phyloP scores from a whole-genome alignment of 2,888 invertebrate species.

The Meloe dianella region DNA sequence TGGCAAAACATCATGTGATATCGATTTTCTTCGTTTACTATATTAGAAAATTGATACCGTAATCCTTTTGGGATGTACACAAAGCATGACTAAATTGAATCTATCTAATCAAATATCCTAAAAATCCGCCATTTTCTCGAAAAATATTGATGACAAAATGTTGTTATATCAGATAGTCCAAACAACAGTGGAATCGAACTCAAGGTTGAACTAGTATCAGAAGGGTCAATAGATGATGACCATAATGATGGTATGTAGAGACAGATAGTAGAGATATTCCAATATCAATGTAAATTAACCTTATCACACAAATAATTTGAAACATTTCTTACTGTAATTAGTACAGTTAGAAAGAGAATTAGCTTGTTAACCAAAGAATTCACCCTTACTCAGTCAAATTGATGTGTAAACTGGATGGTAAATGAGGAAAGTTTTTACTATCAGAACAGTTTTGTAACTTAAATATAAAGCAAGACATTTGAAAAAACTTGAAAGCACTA shows the following conservation, averaged over 20 bases:
- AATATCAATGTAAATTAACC: background rate
- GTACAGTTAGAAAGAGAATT: background rate
- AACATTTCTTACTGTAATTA: background rate
- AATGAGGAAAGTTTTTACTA: background rate
- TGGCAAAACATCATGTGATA: background rate
- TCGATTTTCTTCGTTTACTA: background rate
- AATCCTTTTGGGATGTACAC: background rate
- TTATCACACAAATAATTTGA: background rate
- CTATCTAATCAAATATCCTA: background rate
- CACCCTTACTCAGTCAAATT: background rate
- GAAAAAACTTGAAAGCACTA: background rate
- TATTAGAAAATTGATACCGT: background rate
- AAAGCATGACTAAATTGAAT: conserved; percentile 14
- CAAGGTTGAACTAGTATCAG: conserved; percentile 30
- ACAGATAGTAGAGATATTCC: background rate
- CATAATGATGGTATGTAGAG: conserved; percentile 27
- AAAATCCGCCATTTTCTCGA: background rate
- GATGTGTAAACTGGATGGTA: background rate
- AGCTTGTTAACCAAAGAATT: background rate
- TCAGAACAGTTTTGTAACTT: background rate
- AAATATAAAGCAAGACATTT: background rate
- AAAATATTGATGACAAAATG: background rate
- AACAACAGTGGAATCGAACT: conserved; percentile 29
- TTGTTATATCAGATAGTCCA: conserved; percentile 29
- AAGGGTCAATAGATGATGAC: conserved; percentile 24